phyloP scores from a whole-genome alignment of 2,797 vertebrate genomes.

The Psittacula echo region DNA sequence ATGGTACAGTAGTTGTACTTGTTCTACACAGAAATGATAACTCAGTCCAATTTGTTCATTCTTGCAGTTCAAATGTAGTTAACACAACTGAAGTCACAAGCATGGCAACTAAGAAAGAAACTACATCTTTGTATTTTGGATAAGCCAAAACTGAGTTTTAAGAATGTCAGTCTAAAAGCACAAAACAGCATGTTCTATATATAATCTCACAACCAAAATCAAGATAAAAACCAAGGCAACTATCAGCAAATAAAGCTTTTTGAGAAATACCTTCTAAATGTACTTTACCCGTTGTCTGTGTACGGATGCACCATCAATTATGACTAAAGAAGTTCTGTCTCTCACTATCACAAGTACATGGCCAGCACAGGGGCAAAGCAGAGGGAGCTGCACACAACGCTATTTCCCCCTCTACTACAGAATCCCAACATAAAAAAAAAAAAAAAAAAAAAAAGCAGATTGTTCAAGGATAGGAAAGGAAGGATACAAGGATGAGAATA shows the following conservation, averaged over 20 bases:
- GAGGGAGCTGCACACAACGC: neutral
- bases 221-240: neutral
- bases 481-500: neutral
- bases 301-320: neutral
- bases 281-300: neutral
- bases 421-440: neutral
- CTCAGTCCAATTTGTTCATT: neutral
- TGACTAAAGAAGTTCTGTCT: neutral
- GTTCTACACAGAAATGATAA: neutral
- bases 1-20: neutral
- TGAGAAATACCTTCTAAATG: neutral
- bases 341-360: neutral
- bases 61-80: neutral
- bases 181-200: neutral
- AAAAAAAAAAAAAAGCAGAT: neutral
- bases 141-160: neutral
- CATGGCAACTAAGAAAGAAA: neutral
- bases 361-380: neutral
- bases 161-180: neutral
- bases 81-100: neutral
- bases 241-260: neutral
- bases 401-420: neutral
- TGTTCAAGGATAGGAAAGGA: neutral
- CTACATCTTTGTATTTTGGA: neutral
- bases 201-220: neutral